These are phyloP conservation scores for Chauna torquata DNA, from an alignment of 2,113 vertebrate genomes.

Conservation along the genomic window DNA sequence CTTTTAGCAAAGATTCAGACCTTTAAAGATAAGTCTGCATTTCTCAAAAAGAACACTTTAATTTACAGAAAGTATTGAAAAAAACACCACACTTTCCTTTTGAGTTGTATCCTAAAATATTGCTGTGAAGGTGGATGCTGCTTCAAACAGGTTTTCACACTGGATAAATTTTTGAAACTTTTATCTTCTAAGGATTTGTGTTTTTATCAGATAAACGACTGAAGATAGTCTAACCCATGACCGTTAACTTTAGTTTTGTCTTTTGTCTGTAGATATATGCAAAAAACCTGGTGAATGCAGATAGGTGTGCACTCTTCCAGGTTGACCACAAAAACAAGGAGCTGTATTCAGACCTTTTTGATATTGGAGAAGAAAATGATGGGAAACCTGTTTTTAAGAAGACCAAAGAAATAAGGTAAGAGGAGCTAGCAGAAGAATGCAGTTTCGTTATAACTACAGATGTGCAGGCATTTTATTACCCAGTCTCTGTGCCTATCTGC, in stretches of 20 bases:
- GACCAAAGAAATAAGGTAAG: slow-evolving; percentile 99
- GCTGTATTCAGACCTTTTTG: slow-evolving; percentile 97
- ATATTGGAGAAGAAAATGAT: slow-evolving; percentile 97
- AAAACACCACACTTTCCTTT: neutral
- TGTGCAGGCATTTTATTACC: slow-evolving; percentile 47
- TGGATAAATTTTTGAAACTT: neutral
- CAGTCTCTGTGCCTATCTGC: slow-evolving; percentile 66
- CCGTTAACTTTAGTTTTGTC: slow-evolving; percentile 8
- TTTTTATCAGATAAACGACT: neutral
- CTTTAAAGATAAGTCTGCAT: neutral
- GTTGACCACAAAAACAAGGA: slow-evolving; percentile 98
- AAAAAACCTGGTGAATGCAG: slow-evolving; percentile 99
- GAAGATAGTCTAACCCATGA: neutral
- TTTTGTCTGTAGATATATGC: slow-evolving; percentile 94
- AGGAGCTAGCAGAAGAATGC: neutral
- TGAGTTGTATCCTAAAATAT: neutral
- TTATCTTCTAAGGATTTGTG: fast-evolving
- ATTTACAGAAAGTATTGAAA: neutral
- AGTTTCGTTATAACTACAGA: neutral
- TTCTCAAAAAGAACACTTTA: neutral
- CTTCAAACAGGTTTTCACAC: neutral
- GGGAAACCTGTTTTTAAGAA: slow-evolving; percentile 97
- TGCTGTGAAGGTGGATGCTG: neutral
- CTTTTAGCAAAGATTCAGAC: neutral
- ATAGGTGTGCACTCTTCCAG: slow-evolving; percentile 99